Conservation (phyloP, 2,113 vertebrate species). For the Cavia aperea region DNA sequence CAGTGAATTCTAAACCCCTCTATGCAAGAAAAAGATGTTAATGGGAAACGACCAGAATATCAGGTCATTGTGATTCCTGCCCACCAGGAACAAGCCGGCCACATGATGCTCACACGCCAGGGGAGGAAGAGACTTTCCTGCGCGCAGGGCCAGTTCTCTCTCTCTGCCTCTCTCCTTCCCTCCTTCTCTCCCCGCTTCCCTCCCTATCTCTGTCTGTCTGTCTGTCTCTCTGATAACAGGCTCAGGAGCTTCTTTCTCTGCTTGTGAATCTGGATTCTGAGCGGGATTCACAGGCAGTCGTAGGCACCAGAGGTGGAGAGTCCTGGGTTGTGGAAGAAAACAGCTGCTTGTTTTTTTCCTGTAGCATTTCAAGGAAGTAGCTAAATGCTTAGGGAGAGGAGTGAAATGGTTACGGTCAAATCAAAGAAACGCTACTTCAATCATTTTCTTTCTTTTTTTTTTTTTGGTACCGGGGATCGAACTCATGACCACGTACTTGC, state of each 20-base stretch:
- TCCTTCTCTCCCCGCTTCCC: too few relatives aligned
- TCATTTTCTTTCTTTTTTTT: background rate
- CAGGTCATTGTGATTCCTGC: slow-evolving; percentile 26
- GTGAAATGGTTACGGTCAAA: background rate
- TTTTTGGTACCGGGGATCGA: too few relatives aligned
- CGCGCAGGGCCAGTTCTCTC: background rate
- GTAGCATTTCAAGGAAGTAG: background rate
- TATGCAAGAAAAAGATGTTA: background rate
- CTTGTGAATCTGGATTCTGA: background rate
- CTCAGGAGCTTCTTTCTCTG: background rate
- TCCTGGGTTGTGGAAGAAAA: background rate
- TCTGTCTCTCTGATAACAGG: background rate
- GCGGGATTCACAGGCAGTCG: background rate
- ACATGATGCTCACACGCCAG: background rate
- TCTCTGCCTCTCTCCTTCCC: background rate
- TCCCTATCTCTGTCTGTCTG: background rate
- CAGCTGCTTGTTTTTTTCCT: background rate
- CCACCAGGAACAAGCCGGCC: background rate
- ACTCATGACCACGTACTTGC: too few relatives aligned
- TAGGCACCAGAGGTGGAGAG: background rate
- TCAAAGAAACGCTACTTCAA: background rate
- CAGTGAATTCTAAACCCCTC: slow-evolving; percentile 31
- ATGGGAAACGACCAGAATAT: slow-evolving; percentile 25
- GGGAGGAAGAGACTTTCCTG: background rate
- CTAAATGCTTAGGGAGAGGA: background rate